Evolutionary conservation across 2,113 vertebrate species (phyloP), one percentile per base, ranked within the genome.

Genomic region (Thunnus thynnus): DNA sequence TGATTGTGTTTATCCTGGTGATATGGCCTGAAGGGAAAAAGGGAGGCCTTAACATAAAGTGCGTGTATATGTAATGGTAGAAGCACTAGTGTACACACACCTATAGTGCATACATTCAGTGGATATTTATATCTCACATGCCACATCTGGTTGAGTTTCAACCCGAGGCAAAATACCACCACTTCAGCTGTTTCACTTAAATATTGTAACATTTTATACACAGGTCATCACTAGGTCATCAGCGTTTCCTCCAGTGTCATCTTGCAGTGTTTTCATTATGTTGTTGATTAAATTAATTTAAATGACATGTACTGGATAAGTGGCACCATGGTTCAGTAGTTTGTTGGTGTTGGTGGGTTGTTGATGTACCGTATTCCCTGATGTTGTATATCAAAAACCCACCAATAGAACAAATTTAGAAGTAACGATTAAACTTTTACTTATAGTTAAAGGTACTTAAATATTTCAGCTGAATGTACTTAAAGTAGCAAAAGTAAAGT

Each of bases 1-100:
- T 78, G 58, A 82, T 62, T 83, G 72, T 83, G 58, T 86, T 81
- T 72, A 54, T 47, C 18, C 36, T 57, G 13, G 17, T 65, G 48
- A 79, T 47, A 62, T 56, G 20, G 51, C 64, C 63, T 25, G 12
- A 41, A 44, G 27, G 77, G 36, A 52, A 27, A 77, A 30, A n/a
- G 10, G 10, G 30, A 36, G 50, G 32, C 48, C 16, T 11, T 82
- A 52, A 32, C n/a, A 32, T 71, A 13, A 55, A 17, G 27, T 77
- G 17, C 61, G 1, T 78, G 22, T 65, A 7, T 57, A 9, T 57
- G 50, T 25, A 52, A 57, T 22, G 52, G 14, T 47, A 5, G 14
- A 46, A 57, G 8, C 44, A 13, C 14, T 5, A 2, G 58, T 16
- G 30, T 41, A 66, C 12, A 71, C 61, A 60, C 51, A 70, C 7